Base-by-base conservation (phyloP, 2,113 vertebrate genomes). In the Heliornis fulica region DNA sequence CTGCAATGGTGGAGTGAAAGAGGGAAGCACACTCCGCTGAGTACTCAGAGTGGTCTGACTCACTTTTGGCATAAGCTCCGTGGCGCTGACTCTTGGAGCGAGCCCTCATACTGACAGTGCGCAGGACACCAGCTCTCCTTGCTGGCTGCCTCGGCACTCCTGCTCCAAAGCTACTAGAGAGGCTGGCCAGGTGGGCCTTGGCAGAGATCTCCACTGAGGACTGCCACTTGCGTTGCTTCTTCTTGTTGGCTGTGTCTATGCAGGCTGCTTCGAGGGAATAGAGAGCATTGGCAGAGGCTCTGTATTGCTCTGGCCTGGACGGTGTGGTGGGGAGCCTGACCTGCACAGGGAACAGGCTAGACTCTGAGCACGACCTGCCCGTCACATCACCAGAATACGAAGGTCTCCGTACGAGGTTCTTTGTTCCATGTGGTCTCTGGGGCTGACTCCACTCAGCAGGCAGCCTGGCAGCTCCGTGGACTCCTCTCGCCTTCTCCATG, bases 1-100 rank as follows among this genome's bases (percentile, higher is more conserved):
- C 98, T 0, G 98, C 98, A 0, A 99, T 97, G 86, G 99, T 98
- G 84, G 99, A 99, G 91, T 98, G 99, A 45, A 98, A 98, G 28
- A 99, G 97, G 1, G 99, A 98, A 3, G 98, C 43, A 0, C 99
- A 98, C 41, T 99, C 98, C 0, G 98, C 98, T 0, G 98, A 99
- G 87, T 97, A 98, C 94, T 99, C 98, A 0, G 98, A 98, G 78
- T 97, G 96, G 8, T 98, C 98, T 0, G 99, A 99, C 84, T 98
- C 98, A 0, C 99, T 99, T 60, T 87, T 92, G 59, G 98, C 86
- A 6, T 78, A 91, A 8, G 97, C 77, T 2, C 92, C 96, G 3
- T 97, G 97, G 31, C 16, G 90, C 41, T 98, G 98, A 3, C 97
- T 97, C 61, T 91, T 93, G 23, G 98, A 75, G 45, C 57, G 92